phyloP scores from a whole-genome alignment of 2,797 vertebrate genomes.

The Cygnus olor region DNA sequence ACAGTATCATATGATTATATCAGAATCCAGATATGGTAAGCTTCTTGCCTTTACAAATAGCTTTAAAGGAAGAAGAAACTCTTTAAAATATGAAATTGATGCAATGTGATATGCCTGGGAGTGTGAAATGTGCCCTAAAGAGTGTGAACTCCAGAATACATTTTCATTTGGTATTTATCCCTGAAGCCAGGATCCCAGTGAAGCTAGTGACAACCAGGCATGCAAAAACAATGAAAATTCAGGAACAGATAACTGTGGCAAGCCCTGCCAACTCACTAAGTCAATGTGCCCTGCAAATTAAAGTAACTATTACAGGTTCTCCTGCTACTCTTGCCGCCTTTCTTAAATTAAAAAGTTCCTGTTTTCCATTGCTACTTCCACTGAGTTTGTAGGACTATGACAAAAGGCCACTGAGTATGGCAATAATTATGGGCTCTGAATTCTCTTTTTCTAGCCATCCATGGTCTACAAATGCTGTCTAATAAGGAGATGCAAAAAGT shows the following conservation, averaged over 20 bases:
- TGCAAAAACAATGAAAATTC: neutral
- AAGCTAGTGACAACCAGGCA: neutral
- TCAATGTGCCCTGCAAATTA: neutral
- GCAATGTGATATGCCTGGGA: neutral
- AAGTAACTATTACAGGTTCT: neutral
- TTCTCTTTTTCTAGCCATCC: neutral
- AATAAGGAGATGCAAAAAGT: neutral
- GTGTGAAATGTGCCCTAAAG: neutral
- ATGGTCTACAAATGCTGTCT: neutral
- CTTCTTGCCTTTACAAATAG: neutral
- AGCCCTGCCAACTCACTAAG: neutral
- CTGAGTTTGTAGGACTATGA: neutral
- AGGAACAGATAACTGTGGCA: neutral
- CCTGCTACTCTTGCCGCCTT: neutral
- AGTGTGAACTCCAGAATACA: neutral
- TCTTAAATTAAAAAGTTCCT: neutral
- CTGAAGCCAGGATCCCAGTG: neutral
- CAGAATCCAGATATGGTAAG: neutral
- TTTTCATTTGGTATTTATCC: neutral
- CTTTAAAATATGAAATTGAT: neutral
- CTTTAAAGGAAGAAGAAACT: neutral
- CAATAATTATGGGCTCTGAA: neutral
- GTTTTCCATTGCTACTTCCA: neutral
- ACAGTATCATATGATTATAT: neutral
- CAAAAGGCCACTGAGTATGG: neutral